Evolutionary conservation across 1,140 invertebrate genomes (phyloP).

Genomic region (Oedothorax gibbosus): DNA sequence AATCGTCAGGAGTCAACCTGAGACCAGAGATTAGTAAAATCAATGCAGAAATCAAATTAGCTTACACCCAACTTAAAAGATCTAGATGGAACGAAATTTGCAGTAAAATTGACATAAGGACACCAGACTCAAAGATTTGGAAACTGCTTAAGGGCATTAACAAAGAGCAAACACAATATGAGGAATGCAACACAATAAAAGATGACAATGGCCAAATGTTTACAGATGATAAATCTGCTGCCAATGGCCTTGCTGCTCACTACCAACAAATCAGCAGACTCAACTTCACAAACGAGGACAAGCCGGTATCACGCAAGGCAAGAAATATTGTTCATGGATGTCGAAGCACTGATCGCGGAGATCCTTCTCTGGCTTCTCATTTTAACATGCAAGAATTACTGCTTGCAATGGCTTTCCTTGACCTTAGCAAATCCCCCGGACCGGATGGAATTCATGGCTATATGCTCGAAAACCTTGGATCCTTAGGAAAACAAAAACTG

Average conservation of each 20-base stretch:
- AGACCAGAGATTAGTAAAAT: background rate
- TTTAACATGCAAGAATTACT: constrained; percentile 22
- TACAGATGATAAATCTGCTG: constrained; percentile 20
- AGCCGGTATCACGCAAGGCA: background rate
- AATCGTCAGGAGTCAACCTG: too few relatives aligned
- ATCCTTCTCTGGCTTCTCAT: background rate
- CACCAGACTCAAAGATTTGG: background rate
- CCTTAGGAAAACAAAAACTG: constrained; percentile 19
- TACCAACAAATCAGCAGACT: constrained; percentile 6
- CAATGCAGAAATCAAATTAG: constrained; percentile 3
- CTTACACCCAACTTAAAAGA: background rate
- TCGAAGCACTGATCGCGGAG: background rate
- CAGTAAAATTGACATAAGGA: background rate
- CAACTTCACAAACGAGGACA: background rate
- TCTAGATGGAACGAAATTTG: constrained; percentile 2
- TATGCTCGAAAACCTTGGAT: constrained; percentile 28
- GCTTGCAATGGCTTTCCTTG: constrained; percentile 22
- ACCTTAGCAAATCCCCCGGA: constrained; percentile 21
- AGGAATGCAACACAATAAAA: constrained; percentile 16
- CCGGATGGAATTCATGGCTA: constrained; percentile 24
- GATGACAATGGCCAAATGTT: constrained; percentile 17
- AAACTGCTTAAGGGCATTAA: background rate
- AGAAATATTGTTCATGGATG: constrained; percentile 28
- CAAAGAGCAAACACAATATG: constrained; percentile 8
- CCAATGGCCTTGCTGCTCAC: constrained; percentile 35